Evolutionary conservation across 2,113 vertebrate genomes (phyloP).

Genomic region (Heterotilapia buettikoferi): DNA sequence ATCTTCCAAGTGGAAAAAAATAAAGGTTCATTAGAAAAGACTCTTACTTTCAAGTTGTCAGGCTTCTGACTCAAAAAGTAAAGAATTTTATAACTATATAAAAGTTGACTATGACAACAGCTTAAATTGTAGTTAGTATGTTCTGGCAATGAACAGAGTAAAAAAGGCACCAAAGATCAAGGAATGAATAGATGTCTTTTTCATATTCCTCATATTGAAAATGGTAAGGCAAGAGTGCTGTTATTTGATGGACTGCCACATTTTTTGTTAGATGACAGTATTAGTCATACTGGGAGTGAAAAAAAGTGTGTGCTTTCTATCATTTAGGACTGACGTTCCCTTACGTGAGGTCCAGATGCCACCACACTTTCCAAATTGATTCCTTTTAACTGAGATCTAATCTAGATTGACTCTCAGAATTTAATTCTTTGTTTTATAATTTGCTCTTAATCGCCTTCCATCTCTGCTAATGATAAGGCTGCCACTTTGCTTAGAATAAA

Average conservation of each 20-base stretch:
- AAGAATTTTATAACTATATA: background rate
- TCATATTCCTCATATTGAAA: background rate
- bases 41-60: background rate
- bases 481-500: slow-evolving; percentile 25
- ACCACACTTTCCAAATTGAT: slow-evolving; percentile 24
- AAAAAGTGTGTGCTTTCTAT: background rate
- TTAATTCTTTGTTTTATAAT: slow-evolving; percentile 59
- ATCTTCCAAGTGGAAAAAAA: background rate
- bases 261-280: background rate
- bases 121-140: background rate
- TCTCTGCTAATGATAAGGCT: slow-evolving; percentile 39
- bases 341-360: slow-evolving; percentile 13
- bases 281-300: background rate
- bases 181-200: background rate
- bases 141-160: background rate
- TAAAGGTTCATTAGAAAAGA: background rate
- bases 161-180: background rate
- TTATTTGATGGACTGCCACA: background rate
- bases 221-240: fast-evolving
- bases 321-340: background rate
- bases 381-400: slow-evolving; percentile 43
- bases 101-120: background rate
- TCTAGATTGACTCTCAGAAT: slow-evolving; percentile 35
- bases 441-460: slow-evolving; percentile 44
- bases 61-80: background rate